Percentiles rank a stretch among this genome's conserved stretches.
Conservation (phyloP, 2,797 vertebrate genomes). For the Anableps anableps region DNA sequence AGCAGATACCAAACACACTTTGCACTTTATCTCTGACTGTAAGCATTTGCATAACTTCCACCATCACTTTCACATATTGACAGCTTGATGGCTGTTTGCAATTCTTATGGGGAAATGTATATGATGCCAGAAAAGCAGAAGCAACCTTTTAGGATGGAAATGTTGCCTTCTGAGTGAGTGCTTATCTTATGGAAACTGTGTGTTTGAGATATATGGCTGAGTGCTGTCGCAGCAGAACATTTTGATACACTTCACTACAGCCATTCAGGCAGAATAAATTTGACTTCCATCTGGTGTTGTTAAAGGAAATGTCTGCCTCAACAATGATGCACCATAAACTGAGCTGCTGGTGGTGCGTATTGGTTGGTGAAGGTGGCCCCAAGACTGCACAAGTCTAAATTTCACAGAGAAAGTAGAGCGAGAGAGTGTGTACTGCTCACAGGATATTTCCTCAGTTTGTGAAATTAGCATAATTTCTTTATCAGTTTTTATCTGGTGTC, state of each 20-base stretch:
- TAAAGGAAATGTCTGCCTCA: slow-evolving; percentile 41
- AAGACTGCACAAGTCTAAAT: slow-evolving; percentile 32
- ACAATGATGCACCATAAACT: slow-evolving; percentile 26
- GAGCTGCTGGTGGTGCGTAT: neutral
- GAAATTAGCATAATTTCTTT: slow-evolving; percentile 36
- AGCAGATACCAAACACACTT: neutral
- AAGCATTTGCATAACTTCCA: slow-evolving; percentile 4
- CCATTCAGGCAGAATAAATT: slow-evolving; percentile 19
- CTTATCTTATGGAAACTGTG: slow-evolving; percentile 34
- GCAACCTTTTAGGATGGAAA: slow-evolving; percentile 22
- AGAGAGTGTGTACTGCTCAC: slow-evolving; percentile 20
- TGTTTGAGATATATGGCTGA: slow-evolving; percentile 30
- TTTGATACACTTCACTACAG: slow-evolving; percentile 7
- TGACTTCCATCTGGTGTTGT: slow-evolving; percentile 49
- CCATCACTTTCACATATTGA: slow-evolving; percentile 57
- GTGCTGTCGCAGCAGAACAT: slow-evolving; percentile 19
- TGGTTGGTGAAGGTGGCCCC: slow-evolving; percentile 22
- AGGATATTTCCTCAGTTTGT: slow-evolving; percentile 26
- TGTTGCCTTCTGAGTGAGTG: slow-evolving; percentile 22
- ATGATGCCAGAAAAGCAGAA: slow-evolving; percentile 48
- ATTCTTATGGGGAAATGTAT: slow-evolving; percentile 39
- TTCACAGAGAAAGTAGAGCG: slow-evolving; percentile 35
- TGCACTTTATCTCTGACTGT: neutral
- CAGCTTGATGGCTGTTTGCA: slow-evolving; percentile 56
- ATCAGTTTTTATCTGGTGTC: slow-evolving; percentile 38